Evolutionary conservation across 1,140 invertebrate species (phyloP).

Genomic region (Drosophila arawakana): DNA sequence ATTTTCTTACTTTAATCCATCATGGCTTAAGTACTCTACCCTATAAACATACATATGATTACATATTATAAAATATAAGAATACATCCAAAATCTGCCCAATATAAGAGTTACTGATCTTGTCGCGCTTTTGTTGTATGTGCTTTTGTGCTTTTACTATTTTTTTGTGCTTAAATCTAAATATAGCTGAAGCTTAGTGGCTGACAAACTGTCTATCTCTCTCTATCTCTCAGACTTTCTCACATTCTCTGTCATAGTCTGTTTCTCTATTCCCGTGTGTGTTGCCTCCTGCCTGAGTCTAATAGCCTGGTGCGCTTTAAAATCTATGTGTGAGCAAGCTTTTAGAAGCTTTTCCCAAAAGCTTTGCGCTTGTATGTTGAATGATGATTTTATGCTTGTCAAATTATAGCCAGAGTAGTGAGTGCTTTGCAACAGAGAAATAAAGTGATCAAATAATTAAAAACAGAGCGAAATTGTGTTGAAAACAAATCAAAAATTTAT

Average conservation of each 20-base stretch:
- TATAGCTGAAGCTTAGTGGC: slow-evolving; percentile 42
- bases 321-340: slow-evolving; percentile 21
- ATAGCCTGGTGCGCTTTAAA: slow-evolving; percentile 27
- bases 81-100: neutral
- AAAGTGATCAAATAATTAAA: slow-evolving; percentile 4
- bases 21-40: slow-evolving; percentile 33
- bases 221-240: slow-evolving; percentile 21
- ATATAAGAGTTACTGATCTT: slow-evolving; percentile 57
- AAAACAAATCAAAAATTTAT: slow-evolving; percentile 2
- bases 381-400: slow-evolving; percentile 12
- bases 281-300: slow-evolving; percentile 1
- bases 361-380: slow-evolving; percentile 23
- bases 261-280: neutral
- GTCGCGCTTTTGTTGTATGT: slow-evolving; percentile 75
- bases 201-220: slow-evolving; percentile 51
- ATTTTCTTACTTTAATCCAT: slow-evolving; percentile 41
- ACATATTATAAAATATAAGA: neutral
- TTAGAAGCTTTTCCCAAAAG: slow-evolving; percentile 23
- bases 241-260: neutral
- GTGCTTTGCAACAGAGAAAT: slow-evolving; percentile 4
- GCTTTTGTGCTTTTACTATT: slow-evolving; percentile 68
- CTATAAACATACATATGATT: slow-evolving; percentile 3
- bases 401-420: slow-evolving; percentile 15
- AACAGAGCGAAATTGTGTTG: neutral
- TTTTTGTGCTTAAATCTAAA: slow-evolving; percentile 63